Base-by-base conservation (phyloP, 23 tunicate genomes). In the Halocynthia roretzi region DNA sequence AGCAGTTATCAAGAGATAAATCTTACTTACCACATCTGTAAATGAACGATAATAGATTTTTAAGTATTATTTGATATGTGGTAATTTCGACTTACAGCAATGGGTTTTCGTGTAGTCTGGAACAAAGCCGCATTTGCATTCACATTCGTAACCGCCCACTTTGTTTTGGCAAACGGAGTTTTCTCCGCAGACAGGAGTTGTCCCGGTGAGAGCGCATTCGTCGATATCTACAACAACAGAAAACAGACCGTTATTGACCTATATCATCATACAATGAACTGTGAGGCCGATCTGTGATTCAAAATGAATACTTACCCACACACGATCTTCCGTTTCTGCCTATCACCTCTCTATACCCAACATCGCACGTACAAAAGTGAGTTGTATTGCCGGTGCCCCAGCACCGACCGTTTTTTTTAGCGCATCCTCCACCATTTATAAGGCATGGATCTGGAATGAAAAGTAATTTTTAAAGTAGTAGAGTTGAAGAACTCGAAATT, bases 51-150 rank as follows among this genome's bases (percentile, higher is more conserved):
- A 31, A 31, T 4, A 31, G 44, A 31, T 0, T 31, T 31, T 31
- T 31, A 31, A 31, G 44, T 31, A 31, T 31, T 31, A 31, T 31
- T 31, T 31, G 4, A 31, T 0, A 31, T 31, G 44, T 31, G 2
- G 44, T 5, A 67, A n/a, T 31, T 15, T 9, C 10, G 56, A 71
- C 78, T 74, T 53, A 74, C 78, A 19, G 22, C 78, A 74, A 52
- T 74, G 55, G 15, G 55, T 62, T 20, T 64, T 64, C 0, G 78
- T 74, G 5, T 74, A 74, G 56, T 74, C 78, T 64, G 19, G 55
- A 62, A 74, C 31, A 74, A n/a, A 54, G 5, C 78, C 78, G 62
- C 78, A 74, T 74, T 74, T 74, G 68, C 78, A 74, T 17, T 74
- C 64, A 54, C 78, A 74, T 2, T 54, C 56, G 56, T 74, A 74